Evolutionary conservation across 2,797 vertebrate species (phyloP).

Genomic region (Sternotherus odoratus): DNA sequence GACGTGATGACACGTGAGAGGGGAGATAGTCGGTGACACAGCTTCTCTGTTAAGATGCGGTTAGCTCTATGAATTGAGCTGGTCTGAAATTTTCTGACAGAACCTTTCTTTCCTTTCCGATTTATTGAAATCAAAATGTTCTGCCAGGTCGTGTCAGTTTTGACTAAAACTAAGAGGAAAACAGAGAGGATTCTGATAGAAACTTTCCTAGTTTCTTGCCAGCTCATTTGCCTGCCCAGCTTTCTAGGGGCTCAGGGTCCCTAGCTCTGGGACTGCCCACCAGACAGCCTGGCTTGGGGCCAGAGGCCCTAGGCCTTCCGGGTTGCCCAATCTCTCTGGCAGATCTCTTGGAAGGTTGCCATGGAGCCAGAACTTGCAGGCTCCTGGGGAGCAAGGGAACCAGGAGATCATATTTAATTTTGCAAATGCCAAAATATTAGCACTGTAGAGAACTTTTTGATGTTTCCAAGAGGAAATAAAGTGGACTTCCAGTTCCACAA

Average conservation of each 20-base stretch:
- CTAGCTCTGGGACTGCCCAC: not conserved
- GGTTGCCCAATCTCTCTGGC: not conserved
- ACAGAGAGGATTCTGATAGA: not conserved
- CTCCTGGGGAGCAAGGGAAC: not conserved
- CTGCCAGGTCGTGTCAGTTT: not conserved
- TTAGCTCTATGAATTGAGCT: not conserved
- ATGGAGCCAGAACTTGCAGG: not conserved
- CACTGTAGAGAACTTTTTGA: not conserved
- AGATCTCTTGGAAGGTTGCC: not conserved
- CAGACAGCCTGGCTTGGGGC: not conserved
- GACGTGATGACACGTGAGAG: not conserved
- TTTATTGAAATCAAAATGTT: not conserved
- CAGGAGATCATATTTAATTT: not conserved
- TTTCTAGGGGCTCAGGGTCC: not conserved
- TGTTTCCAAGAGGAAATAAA: not conserved
- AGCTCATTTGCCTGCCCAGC: not conserved
- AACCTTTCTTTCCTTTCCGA: not conserved
- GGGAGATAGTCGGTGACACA: accelerated
- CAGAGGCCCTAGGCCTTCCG: not conserved
- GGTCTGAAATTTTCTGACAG: not conserved
- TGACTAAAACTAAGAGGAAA: not conserved
- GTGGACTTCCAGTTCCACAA: not conserved
- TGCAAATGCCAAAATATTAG: not conserved
- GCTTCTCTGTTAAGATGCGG: accelerated
- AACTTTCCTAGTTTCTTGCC: not conserved